A percentile compares a stretch with the other conserved stretches of the same genome.
phyloP scores from a whole-genome alignment of 1,140 invertebrate genomes.

The Cheumatopsyche charites region DNA sequence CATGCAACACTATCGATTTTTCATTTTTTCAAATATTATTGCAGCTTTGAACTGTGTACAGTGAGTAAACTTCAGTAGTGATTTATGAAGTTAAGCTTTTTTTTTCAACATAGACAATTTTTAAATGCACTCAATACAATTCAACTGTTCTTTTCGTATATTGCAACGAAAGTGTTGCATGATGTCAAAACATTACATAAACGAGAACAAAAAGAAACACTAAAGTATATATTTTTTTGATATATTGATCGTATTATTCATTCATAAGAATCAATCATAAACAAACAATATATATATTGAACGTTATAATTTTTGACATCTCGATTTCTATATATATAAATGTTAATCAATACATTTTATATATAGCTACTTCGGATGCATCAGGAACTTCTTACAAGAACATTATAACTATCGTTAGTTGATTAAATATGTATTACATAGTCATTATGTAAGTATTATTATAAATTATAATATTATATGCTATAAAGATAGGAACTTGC shows the following conservation, averaged over 20 bases:
- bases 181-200: constrained; percentile 17
- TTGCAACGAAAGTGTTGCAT: background rate
- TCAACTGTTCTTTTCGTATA: background rate
- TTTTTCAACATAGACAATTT: too few relatives aligned
- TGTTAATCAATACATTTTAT: constrained; percentile 55
- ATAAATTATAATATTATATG: constrained; percentile 66
- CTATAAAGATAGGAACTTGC: constrained; percentile 71
- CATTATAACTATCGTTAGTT: constrained; percentile 62
- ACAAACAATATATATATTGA: constrained; percentile 39
- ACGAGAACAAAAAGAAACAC: constrained; percentile 20
- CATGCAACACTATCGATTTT: constrained; percentile 9
- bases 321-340: constrained; percentile 54
- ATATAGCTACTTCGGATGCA: constrained; percentile 55
- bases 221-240: constrained; percentile 16
- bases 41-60: too few relatives aligned
- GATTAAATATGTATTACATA: constrained; percentile 65
- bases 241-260: constrained; percentile 46
- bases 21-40: too few relatives aligned
- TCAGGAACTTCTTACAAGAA: constrained; percentile 65
- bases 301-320: constrained; percentile 42
- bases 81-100: too few relatives aligned
- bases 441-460: constrained; percentile 65
- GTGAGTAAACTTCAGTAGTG: too few relatives aligned
- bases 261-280: constrained; percentile 44
- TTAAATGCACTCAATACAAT: too few relatives aligned